Conservation (phyloP, 2,113 vertebrate genomes). For the Hypomesus transpacificus region DNA sequence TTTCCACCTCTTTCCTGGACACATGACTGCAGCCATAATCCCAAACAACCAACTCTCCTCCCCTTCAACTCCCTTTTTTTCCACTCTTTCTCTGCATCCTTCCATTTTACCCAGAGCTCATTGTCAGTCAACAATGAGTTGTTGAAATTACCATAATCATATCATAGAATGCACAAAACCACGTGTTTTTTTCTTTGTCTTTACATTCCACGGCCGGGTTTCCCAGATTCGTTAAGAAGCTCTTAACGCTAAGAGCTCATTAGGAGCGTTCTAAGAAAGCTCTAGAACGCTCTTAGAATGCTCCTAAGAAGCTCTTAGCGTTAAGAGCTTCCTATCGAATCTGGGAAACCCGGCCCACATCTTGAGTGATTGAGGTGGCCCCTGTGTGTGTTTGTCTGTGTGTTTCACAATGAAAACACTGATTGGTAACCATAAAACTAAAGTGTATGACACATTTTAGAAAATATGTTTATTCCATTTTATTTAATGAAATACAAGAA, state of each 20-base stretch:
- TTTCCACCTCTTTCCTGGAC: conserved; percentile 53
- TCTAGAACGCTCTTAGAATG: too few relatives aligned
- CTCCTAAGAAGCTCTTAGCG: too few relatives aligned
- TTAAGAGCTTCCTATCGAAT: too few relatives aligned
- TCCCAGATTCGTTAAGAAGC: too few relatives aligned
- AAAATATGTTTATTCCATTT: conserved; percentile 66
- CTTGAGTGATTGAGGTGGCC: too few relatives aligned
- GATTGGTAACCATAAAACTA: not conserved
- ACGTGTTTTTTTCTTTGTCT: not conserved
- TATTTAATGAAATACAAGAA: conserved; percentile 59
- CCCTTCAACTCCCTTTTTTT: conserved; percentile 1
- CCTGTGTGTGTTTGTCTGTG: not conserved
- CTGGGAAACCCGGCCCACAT: too few relatives aligned
- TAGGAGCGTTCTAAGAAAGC: too few relatives aligned
- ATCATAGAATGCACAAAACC: not conserved
- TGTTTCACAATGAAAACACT: not conserved
- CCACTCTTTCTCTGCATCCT: not conserved
- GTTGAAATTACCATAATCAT: not conserved
- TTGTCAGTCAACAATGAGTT: not conserved
- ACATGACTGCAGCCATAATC: conserved; percentile 34
- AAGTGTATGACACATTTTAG: conserved; percentile 39
- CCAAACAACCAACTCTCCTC: conserved; percentile 40
- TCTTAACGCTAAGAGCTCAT: too few relatives aligned
- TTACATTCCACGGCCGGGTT: not conserved
- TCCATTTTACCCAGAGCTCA: not conserved